phyloP scores from a whole-genome alignment of 2,888 invertebrate genomes.

The Chrysotoxum bicinctum region DNA sequence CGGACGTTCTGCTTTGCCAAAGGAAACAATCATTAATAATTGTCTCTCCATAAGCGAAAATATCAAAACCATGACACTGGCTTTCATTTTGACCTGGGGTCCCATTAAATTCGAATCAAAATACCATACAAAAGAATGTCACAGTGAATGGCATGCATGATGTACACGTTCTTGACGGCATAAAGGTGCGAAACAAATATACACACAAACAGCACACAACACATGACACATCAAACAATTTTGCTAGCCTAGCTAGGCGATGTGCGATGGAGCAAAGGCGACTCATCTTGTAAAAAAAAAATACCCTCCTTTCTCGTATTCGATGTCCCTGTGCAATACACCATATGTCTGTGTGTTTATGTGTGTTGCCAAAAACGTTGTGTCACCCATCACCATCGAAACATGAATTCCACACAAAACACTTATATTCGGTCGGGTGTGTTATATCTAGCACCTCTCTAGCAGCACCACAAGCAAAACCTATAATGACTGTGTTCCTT shows the following conservation, averaged over 20 bases:
- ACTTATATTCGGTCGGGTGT: conserved; percentile 49
- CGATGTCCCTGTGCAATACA: background rate
- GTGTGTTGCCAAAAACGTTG: background rate
- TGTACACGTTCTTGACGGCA: conserved; percentile 47
- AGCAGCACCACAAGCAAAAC: conserved; percentile 12
- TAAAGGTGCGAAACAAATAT: conserved; percentile 52
- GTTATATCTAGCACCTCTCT: conserved; percentile 48
- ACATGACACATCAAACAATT: background rate
- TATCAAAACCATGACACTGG: conserved; percentile 49
- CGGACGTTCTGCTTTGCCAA: background rate
- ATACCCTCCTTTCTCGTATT: background rate
- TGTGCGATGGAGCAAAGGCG: background rate
- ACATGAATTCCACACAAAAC: conserved; percentile 67
- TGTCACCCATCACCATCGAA: conserved; percentile 30
- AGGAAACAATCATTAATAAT: conserved; percentile 58
- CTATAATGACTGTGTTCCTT: conserved; percentile 66
- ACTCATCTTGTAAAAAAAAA: conserved; percentile 6
- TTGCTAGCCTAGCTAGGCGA: background rate
- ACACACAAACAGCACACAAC: background rate
- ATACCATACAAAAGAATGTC: conserved; percentile 66
- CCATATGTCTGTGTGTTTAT: background rate
- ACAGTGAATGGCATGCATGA: conserved; percentile 43
- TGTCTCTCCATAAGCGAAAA: conserved; percentile 46
- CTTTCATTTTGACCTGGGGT: conserved; percentile 36
- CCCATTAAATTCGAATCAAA: conserved; percentile 60